These are phyloP conservation scores for Pelecanus crispus DNA, from an alignment of 2,113 vertebrate genomes.

Conservation along the genomic window DNA sequence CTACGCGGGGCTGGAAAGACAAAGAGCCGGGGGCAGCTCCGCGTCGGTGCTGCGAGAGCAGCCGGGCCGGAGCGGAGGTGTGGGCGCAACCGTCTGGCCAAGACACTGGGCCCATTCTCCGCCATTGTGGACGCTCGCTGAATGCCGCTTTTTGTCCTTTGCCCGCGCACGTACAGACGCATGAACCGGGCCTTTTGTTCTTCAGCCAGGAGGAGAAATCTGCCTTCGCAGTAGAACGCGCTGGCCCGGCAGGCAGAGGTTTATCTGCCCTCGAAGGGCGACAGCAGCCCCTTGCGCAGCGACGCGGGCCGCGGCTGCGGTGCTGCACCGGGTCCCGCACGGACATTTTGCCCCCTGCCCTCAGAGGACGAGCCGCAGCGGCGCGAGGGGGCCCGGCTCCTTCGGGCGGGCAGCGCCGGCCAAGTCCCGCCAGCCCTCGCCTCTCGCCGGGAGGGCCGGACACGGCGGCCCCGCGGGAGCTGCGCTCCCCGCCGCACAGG, in stretches of 20 bases:
- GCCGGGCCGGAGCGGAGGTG: neutral
- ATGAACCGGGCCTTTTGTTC: neutral
- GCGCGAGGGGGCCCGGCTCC: fast-evolving
- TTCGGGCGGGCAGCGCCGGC: too few species aligned
- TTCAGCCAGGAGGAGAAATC: neutral
- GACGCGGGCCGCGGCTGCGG: too few species aligned
- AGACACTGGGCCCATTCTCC: neutral
- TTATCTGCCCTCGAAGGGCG: neutral
- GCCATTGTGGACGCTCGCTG: neutral
- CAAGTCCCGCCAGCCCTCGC: fast-evolving
- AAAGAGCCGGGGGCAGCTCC: neutral
- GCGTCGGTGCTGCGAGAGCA: neutral
- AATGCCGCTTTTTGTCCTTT: neutral
- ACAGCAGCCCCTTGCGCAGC: neutral
- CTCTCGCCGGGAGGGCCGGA: fast-evolving
- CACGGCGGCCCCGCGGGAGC: fast-evolving
- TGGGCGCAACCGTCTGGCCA: neutral
- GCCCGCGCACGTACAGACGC: fast-evolving
- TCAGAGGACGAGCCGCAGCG: too few species aligned
- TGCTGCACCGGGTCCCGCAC: neutral
- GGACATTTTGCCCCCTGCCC: too few species aligned
- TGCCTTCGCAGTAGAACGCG: neutral
- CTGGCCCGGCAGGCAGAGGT: fast-evolving
- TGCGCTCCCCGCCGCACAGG: fast-evolving
- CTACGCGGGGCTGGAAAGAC: neutral